phyloP scores from a whole-genome alignment of 1,140 invertebrate species.

The Prorops nasuta region DNA sequence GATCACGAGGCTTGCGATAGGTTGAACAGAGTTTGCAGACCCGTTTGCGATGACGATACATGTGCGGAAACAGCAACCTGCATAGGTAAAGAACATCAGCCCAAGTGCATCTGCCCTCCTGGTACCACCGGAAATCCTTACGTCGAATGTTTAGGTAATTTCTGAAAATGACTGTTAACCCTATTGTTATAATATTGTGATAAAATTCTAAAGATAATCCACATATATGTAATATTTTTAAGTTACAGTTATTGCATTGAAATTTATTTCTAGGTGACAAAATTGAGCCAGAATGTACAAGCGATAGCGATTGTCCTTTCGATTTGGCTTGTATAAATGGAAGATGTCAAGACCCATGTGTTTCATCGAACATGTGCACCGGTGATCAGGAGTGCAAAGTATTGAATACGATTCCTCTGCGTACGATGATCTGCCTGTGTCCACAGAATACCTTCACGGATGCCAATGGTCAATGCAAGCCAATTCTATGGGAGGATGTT shows the following conservation, averaged over 20 bases:
- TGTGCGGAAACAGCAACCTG: slow-evolving; percentile 78
- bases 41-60: slow-evolving; percentile 74
- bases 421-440: slow-evolving; percentile 80
- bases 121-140: slow-evolving; percentile 79
- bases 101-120: slow-evolving; percentile 73
- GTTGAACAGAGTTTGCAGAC: slow-evolving; percentile 78
- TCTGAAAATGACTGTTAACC: slow-evolving; percentile 17
- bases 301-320: slow-evolving; percentile 74
- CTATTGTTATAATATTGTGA: slow-evolving; percentile 8
- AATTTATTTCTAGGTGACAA: slow-evolving; percentile 21
- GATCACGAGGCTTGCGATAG: slow-evolving; percentile 83
- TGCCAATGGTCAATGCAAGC: slow-evolving; percentile 63
- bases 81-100: slow-evolving; percentile 70
- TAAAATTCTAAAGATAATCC: slow-evolving; percentile 20
- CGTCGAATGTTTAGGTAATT: slow-evolving; percentile 64
- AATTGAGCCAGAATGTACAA: slow-evolving; percentile 64
- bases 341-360: slow-evolving; percentile 75
- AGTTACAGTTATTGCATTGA: too few species aligned
- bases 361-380: slow-evolving; percentile 67
- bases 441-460: slow-evolving; percentile 70
- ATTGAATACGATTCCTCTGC: slow-evolving; percentile 73
- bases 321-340: slow-evolving; percentile 74
- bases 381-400: slow-evolving; percentile 75
- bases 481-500: slow-evolving; percentile 47
- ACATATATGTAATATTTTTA: slow-evolving; percentile 4